These are phyloP conservation scores for Mallotus villosus DNA, from an alignment of 2,797 vertebrate species.

Conservation along the genomic window DNA sequence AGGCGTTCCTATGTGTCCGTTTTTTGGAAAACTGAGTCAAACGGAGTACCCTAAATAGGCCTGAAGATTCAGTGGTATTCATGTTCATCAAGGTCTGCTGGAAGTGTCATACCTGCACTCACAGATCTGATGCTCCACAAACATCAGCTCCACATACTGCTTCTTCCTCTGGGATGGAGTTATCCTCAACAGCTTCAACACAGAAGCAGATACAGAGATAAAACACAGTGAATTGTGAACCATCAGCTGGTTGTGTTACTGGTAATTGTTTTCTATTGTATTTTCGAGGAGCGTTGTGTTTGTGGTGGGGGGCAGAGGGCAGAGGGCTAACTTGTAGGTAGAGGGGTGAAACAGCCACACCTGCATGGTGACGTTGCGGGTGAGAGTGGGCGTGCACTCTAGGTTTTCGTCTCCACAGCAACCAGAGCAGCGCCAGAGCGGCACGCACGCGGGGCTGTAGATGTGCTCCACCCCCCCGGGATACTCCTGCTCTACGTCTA, in stretches of 20 bases:
- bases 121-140: conserved; percentile 82
- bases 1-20: too few relatives aligned
- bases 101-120: conserved; percentile 79
- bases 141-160: conserved; percentile 73
- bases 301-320: too few relatives aligned
- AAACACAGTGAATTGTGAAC: background rate
- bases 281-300: background rate
- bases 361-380: conserved; percentile 81
- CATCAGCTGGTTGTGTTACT: background rate
- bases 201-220: background rate
- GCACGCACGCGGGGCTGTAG: conserved; percentile 82
- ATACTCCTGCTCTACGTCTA: conserved; percentile 80
- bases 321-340: background rate
- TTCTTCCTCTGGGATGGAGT: conserved; percentile 45
- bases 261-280: background rate
- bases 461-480: conserved; percentile 78
- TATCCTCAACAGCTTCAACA: conserved; percentile 76
- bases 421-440: conserved; percentile 82
- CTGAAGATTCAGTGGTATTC: background rate
- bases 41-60: too few relatives aligned
- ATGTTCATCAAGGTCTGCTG: background rate
- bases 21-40: too few relatives aligned
- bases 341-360: conserved; percentile 49
- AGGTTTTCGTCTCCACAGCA: conserved; percentile 81
- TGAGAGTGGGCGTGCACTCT: conserved; percentile 73